Percentiles rank a stretch among this genome's conserved stretches.
These are phyloP conservation scores for Resseliella maxima DNA, from an alignment of 2,888 invertebrate genomes.

Conservation along the genomic window DNA sequence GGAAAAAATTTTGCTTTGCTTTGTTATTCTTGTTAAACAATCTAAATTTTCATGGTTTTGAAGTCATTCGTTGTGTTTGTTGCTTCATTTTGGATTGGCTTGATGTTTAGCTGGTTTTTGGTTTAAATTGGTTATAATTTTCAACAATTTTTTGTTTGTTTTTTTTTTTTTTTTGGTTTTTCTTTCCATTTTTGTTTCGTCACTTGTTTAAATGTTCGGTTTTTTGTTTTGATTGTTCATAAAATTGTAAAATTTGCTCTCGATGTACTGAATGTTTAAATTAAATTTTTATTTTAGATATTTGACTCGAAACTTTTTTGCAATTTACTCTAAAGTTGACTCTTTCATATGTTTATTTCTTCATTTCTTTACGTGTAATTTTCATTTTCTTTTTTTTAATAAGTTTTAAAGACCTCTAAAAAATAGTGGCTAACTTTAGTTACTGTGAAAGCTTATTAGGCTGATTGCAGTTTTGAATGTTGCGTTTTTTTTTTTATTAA, in stretches of 20 bases:
- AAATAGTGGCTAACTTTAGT: constrained; percentile 51
- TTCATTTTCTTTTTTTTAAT: neutral
- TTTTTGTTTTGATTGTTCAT: constrained; percentile 17
- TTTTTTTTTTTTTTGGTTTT: neutral
- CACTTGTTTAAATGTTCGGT: too few species aligned
- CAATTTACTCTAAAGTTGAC: neutral
- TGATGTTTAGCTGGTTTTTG: neutral
- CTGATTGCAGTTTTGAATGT: constrained; percentile 19
- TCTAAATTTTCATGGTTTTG: neutral
- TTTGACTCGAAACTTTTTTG: neutral
- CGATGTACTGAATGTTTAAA: constrained; percentile 37
- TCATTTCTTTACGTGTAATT: too few species aligned
- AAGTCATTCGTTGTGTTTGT: constrained; percentile 41
- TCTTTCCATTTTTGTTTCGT: too few species aligned
- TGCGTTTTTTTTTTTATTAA: neutral
- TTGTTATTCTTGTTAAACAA: neutral
- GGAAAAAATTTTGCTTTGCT: neutral
- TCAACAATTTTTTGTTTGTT: neutral
- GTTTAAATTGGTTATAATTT: neutral
- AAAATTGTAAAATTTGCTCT: constrained; percentile 27
- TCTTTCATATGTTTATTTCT: neutral
- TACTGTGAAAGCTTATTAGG: constrained; percentile 48
- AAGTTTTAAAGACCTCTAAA: constrained; percentile 39
- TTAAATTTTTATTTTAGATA: neutral
- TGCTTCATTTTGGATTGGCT: constrained; percentile 7